These are phyloP conservation scores for Eulemur rubriventer DNA, from an alignment of 2,797 vertebrate species.

Conservation along the genomic window DNA sequence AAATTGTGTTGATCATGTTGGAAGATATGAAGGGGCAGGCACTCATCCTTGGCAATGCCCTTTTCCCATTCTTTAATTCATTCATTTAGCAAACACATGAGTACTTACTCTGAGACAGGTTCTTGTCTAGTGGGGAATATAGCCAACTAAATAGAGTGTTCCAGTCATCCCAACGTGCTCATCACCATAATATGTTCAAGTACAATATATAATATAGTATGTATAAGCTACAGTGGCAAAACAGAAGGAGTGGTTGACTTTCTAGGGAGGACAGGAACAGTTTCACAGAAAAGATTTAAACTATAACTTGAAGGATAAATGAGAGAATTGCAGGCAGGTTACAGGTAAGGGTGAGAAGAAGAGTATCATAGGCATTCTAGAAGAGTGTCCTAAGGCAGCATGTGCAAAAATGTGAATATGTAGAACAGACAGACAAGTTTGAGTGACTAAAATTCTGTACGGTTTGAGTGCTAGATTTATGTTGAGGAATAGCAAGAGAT, in stretches of 20 bases:
- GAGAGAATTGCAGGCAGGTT: background rate
- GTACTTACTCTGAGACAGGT: constrained; percentile 2
- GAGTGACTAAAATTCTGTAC: background rate
- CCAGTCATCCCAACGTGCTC: background rate
- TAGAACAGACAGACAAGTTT: background rate
- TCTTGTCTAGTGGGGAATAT: background rate
- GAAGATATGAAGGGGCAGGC: background rate
- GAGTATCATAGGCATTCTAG: background rate
- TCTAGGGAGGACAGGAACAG: background rate
- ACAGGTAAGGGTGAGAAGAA: background rate
- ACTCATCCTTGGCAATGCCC: background rate
- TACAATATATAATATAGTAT: background rate
- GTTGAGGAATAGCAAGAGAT: background rate
- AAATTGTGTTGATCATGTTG: background rate
- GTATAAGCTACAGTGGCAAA: background rate
- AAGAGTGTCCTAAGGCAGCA: background rate
- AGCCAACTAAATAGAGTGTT: background rate
- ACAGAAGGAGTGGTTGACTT: background rate
- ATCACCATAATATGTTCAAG: background rate
- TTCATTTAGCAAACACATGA: constrained; percentile 47
- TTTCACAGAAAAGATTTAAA: constrained; percentile 32
- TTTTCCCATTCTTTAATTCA: constrained; percentile 6
- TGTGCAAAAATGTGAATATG: background rate
- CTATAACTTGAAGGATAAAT: background rate
- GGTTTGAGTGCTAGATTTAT: background rate